phyloP scores from a whole-genome alignment of 2,888 invertebrate species.

The Pollenia griseotomentosa region DNA sequence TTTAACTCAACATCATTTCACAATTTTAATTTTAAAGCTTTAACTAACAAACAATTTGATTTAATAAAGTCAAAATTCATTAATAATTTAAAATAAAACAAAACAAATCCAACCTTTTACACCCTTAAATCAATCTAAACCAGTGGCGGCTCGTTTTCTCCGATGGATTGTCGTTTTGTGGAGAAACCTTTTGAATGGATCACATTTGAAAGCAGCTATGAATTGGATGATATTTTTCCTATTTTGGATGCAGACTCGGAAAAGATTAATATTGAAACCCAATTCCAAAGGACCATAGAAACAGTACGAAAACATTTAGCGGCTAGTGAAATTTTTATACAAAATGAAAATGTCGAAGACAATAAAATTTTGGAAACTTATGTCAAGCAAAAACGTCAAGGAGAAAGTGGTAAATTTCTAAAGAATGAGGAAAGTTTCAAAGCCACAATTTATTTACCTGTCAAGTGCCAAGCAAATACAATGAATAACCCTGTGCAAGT shows the following conservation, averaged over 20 bases:
- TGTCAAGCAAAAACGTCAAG: constrained; percentile 82
- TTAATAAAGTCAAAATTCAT: constrained; percentile 13
- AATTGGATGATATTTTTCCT: constrained; percentile 90
- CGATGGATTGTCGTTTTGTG: constrained; percentile 91
- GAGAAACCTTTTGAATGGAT: constrained; percentile 90
- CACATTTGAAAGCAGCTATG: constrained; percentile 90
- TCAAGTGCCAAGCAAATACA: constrained; percentile 85
- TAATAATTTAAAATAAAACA: neutral
- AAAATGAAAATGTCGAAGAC: constrained; percentile 88
- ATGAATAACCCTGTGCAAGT: constrained; percentile 76
- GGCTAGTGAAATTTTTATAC: constrained; percentile 89
- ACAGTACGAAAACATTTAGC: constrained; percentile 81
- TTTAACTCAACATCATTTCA: constrained; percentile 54
- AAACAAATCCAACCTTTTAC: constrained; percentile 12
- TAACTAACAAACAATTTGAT: constrained; percentile 14
- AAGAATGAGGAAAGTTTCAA: constrained; percentile 79
- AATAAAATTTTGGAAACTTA: constrained; percentile 88
- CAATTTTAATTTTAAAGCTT: constrained; percentile 29
- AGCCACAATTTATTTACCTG: constrained; percentile 89
- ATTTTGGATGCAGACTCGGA: constrained; percentile 87
- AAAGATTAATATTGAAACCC: constrained; percentile 82
- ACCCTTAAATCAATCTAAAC: constrained; percentile 71
- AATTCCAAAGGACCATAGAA: constrained; percentile 80
- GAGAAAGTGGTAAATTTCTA: constrained; percentile 44
- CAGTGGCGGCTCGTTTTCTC: constrained; percentile 86